Evolutionary conservation across 2,888 invertebrate genomes (phyloP).

Genomic region (Lepidochitona cinerea): DNA sequence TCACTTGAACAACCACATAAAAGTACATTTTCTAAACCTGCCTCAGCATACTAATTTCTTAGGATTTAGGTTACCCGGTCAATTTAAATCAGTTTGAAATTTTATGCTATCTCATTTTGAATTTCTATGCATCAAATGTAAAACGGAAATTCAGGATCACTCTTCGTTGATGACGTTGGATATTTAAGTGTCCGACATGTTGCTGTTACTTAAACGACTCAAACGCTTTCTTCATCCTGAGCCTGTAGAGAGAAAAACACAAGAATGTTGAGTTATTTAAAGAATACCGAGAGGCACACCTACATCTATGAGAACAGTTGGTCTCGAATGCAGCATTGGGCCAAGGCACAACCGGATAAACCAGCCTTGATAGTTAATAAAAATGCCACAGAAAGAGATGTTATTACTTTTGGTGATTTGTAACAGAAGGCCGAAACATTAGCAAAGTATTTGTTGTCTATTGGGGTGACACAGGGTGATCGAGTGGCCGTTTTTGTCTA

Average conservation of each 20-base stretch:
- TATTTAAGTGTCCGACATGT: too few relatives aligned
- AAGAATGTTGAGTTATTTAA: background rate
- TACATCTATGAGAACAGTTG: background rate
- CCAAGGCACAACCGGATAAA: constrained; percentile 6
- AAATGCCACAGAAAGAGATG: background rate
- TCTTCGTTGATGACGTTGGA: too few relatives aligned
- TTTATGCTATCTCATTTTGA: too few relatives aligned
- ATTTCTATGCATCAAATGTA: too few relatives aligned
- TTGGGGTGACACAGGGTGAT: background rate
- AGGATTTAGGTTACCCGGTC: too few relatives aligned
- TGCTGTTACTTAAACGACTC: too few relatives aligned
- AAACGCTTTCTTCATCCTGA: too few relatives aligned
- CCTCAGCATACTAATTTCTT: too few relatives aligned
- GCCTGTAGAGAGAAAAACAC: background rate
- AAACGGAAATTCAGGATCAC: too few relatives aligned
- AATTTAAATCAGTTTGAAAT: too few relatives aligned
- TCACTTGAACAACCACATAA: too few relatives aligned
- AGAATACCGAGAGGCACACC: background rate
- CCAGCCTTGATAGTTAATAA: background rate
- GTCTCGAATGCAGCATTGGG: background rate
- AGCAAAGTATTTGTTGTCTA: background rate
- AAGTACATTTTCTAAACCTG: too few relatives aligned
- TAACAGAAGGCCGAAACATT: background rate
- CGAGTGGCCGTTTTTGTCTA: background rate
- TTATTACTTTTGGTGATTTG: constrained; percentile 9